phyloP scores from a whole-genome alignment of 1,140 invertebrate genomes.

The Phymorhynchus buccinoides region DNA sequence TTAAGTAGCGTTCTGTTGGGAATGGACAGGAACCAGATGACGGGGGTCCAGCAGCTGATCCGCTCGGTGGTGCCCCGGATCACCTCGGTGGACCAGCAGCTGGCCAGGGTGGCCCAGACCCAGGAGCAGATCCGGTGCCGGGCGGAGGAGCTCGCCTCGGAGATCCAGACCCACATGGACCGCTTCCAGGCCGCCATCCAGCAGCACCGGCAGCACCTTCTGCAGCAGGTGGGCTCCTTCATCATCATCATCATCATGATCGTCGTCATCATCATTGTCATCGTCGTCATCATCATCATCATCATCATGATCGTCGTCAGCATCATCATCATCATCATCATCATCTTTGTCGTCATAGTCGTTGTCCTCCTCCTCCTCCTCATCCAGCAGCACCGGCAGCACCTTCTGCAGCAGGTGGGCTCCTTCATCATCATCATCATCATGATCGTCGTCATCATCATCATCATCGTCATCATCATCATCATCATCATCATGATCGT shows the following conservation, averaged over 20 bases:
- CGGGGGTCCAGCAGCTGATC: conserved; percentile 37
- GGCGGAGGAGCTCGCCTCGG: conserved; percentile 18
- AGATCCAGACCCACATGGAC: conserved; percentile 44
- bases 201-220: conserved; percentile 36
- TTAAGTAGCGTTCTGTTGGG: neutral
- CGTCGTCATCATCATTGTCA: too few species aligned
- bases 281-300: too few species aligned
- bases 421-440: too few species aligned
- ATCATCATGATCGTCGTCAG: too few species aligned
- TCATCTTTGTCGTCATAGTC: too few species aligned
- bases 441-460: too few species aligned
- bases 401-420: too few species aligned
- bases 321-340: too few species aligned
- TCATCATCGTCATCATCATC: too few species aligned
- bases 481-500: too few species aligned
- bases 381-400: too few species aligned
- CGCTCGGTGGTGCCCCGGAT: conserved; percentile 36
- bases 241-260: neutral
- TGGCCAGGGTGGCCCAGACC: conserved; percentile 12
- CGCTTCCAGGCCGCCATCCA: conserved; percentile 35
- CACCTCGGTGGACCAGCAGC: conserved; percentile 36
- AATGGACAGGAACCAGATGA: conserved; percentile 32
- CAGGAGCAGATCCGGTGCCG: conserved; percentile 15
- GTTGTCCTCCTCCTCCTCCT: too few species aligned
- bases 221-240: conserved; percentile 29